These are phyloP conservation scores for Dendrocincla fuliginosa DNA, from an alignment of 2,797 vertebrate species.

Conservation along the genomic window DNA sequence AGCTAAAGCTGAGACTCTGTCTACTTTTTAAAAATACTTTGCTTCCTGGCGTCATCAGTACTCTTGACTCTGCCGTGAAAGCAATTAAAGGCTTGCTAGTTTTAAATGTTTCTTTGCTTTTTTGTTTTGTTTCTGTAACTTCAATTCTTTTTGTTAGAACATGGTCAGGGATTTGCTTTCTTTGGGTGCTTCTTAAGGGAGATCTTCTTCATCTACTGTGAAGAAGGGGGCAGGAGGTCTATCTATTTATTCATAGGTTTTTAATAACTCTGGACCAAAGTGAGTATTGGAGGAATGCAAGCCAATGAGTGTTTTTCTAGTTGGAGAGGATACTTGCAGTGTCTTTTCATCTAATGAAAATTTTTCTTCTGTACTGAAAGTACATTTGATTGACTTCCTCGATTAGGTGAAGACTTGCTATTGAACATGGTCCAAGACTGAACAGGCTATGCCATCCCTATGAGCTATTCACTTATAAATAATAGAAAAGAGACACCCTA, in stretches of 20 bases:
- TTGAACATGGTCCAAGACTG: not conserved
- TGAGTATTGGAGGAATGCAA: not conserved
- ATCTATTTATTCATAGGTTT: not conserved
- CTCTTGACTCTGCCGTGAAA: not conserved
- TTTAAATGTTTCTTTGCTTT: not conserved
- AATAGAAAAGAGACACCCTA: accelerated
- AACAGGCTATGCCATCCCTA: not conserved
- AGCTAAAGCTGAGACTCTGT: not conserved
- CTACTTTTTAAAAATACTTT: not conserved
- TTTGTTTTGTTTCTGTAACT: not conserved
- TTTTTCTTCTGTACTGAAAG: not conserved
- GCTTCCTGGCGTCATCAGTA: not conserved
- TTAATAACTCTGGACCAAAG: not conserved
- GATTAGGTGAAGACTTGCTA: not conserved
- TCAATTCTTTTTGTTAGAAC: not conserved
- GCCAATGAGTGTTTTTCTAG: not conserved
- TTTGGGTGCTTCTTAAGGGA: not conserved
- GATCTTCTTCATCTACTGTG: not conserved
- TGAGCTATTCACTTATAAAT: not conserved
- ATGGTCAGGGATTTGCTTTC: not conserved
- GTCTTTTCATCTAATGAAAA: not conserved
- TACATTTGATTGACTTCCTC: not conserved
- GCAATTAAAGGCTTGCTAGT: not conserved
- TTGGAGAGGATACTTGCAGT: not conserved
- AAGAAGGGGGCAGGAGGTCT: not conserved